phyloP scores from a whole-genome alignment of 2,113 vertebrate species.

The Alligator sinensis region DNA sequence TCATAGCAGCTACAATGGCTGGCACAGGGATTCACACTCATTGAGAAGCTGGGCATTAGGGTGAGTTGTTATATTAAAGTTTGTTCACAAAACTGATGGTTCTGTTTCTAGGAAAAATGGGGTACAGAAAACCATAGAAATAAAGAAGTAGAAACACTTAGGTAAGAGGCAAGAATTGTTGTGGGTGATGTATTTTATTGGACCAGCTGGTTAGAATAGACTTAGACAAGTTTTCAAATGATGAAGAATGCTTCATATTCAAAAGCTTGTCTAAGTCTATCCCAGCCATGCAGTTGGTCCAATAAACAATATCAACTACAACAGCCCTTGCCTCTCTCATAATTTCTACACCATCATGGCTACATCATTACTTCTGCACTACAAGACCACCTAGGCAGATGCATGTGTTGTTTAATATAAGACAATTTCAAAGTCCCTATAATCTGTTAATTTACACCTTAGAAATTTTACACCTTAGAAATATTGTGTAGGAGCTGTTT shows the following conservation, averaged over 20 bases:
- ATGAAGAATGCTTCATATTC: too few species aligned
- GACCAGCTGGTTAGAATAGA: too few species aligned
- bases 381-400: neutral
- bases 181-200: too few species aligned
- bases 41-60: conserved; percentile 90
- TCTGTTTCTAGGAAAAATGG: neutral
- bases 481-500: neutral
- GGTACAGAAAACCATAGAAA: neutral
- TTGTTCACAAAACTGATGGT: neutral
- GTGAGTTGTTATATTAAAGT: conserved; percentile 77
- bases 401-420: neutral
- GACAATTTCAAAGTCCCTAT: neutral
- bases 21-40: conserved; percentile 93
- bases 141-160: neutral
- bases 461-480: too few species aligned
- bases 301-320: too few species aligned
- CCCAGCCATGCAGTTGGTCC: too few species aligned
- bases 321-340: too few species aligned
- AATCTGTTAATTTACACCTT: neutral
- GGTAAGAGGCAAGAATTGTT: too few species aligned
- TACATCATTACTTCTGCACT: too few species aligned
- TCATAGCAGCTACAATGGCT: conserved; percentile 90
- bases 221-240: too few species aligned
- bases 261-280: too few species aligned
- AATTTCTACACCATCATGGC: too few species aligned